Base-by-base conservation (phyloP, 2,888 invertebrate genomes). In the Drosophila mettleri region DNA sequence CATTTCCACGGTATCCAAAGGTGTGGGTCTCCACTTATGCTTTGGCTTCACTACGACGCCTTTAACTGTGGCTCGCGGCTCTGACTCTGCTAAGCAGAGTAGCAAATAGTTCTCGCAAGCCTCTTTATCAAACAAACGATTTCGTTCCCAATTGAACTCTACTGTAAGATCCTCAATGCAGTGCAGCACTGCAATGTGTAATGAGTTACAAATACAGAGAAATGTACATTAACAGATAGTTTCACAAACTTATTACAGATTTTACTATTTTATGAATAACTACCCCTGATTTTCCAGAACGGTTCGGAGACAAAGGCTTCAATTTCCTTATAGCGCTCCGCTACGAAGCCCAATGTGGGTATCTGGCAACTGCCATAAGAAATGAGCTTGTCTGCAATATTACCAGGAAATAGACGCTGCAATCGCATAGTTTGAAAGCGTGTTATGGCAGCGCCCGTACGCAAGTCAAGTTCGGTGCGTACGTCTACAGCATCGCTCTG, bases 301-400 rank as follows among this genome's bases (percentile, higher is more conserved):
- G 95, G 94, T 93, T 99, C 99, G 0, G 97, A 93, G 9, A 98
- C 94, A 92, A 99, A 99, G 72, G 95, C 95, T 91, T 98, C 96
- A 48, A 98, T 96, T 24, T 98, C 97, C 90, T 98, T 95, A 91
- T 97, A 99, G 54, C 99, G 94, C 92, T 99, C 98, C 0, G 98
- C 99, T n/a, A 99, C 99, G 94, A 99, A 99, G 2, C 99, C 99
- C n/a, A 99, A 93, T 0, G 99, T 99, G 6, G 99, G 99, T 92
- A 99, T 99, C 92, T 99, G 99, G 90, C 99, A 99, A 64, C 98
- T 98, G 2, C 99, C 99, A 91, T 99, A 99, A 92, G 99, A 99
- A 48, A 99, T 96, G 2, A 99, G 91, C 90, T 96, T 95, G 59
- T 97, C 94, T 0, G 95, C 94, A 53, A 97, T 93, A 78, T 94